phyloP scores from a whole-genome alignment of 2,888 invertebrate species.

The Eumacrocentrus americanus region DNA sequence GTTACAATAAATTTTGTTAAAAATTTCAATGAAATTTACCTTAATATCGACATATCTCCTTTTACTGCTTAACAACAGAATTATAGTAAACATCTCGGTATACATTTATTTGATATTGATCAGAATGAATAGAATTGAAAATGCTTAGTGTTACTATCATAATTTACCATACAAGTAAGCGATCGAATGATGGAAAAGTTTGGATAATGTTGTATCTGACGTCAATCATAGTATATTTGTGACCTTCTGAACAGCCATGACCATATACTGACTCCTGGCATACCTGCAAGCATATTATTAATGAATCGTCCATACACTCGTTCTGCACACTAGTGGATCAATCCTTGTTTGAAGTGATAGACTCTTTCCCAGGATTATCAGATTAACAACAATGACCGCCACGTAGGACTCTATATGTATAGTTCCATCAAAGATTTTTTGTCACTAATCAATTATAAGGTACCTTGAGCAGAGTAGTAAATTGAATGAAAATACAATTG shows the following conservation, averaged over 20 bases:
- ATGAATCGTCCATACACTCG: not conserved
- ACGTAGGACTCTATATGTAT: not conserved
- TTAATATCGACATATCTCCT: no score
- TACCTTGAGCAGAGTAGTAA: not conserved
- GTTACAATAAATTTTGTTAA: no score
- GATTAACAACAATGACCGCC: not conserved
- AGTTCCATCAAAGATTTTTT: not conserved
- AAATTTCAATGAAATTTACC: no score
- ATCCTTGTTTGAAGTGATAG: not conserved
- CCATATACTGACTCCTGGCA: not conserved
- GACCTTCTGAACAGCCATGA: constrained; percentile 19
- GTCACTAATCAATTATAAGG: not conserved
- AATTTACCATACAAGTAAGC: no score
- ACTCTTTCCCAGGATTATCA: not conserved
- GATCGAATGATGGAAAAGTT: no score
- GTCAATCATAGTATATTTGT: not conserved
- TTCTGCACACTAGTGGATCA: not conserved
- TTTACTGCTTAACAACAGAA: no score
- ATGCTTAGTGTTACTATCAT: no score
- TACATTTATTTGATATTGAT: not conserved
- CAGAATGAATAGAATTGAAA: no score
- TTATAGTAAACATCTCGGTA: no score
- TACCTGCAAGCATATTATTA: constrained; percentile 16
- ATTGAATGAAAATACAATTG: no score
- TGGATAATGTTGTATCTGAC: constrained; percentile 1